Base-by-base conservation (phyloP, 2,888 invertebrate species). In the Creontiades dilutus region DNA sequence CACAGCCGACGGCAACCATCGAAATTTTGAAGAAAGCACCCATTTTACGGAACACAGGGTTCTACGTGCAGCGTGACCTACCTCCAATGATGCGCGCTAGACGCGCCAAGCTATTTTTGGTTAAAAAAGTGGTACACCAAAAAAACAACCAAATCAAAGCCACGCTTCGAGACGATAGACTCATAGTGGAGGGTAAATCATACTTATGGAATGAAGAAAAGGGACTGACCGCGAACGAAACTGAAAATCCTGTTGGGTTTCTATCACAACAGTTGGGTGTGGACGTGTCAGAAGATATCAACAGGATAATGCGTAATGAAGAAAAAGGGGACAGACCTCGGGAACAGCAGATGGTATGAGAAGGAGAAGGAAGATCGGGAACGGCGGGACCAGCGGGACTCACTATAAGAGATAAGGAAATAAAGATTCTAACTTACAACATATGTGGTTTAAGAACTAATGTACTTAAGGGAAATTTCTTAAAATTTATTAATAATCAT, bases 171-270 rank as follows among this genome's bases (percentile, higher is more conserved):
- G 57, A 57, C 57, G 57, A 16, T n/a, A 16, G 57, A 57, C 57
- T 57, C 0, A 57, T n/a, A 57, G 57, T 57, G 14, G 57, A 57
- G n/a, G 57, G 57, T n/a, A 57, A 57, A 57, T 55, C 57, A 57
- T 57, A 57, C 57, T 57, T 57, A n/a, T 57, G 57, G 57, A 16
- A 57, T n/a, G n/a, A 57, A 57, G n/a, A 57, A 57, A 57, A 5
- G 5, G 16, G 57, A 16, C 57, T 57, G 57, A n/a, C 13, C 19
- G n/a, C 57, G 57, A 57, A n/a, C 57, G 57, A 57, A 57, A 57
- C 57, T 16, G 57, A 57, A 57, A 57, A n/a, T n/a, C 1, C 13
- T 7, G n/a, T 57, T n/a, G 14, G 57, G 16, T 16, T 7, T 16
- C n/a, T 14, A 5, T 57, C 57, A 7, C 57, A n/a, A n/a, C n/a